phyloP scores from a whole-genome alignment of 2,113 vertebrate genomes.

The Noturus placidus region DNA sequence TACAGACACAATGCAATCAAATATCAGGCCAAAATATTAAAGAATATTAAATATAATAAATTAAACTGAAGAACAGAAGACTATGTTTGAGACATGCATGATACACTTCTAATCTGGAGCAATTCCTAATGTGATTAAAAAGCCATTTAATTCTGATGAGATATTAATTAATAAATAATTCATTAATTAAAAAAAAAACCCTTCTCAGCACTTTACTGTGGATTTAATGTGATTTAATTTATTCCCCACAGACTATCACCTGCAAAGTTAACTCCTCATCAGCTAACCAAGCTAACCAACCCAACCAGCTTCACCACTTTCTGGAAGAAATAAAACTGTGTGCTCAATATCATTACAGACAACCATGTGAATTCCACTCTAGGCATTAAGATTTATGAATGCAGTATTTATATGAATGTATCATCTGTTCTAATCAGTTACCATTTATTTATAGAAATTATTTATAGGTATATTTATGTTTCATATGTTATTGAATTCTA shows the following conservation, averaged over 20 bases:
- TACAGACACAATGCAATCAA: background rate
- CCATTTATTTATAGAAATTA: background rate
- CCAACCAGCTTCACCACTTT: background rate
- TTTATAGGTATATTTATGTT: background rate
- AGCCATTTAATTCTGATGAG: background rate
- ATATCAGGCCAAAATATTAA: background rate
- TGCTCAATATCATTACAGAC: background rate
- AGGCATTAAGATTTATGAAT: background rate
- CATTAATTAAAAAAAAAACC: too few species aligned
- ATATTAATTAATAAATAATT: background rate
- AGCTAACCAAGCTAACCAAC: accelerated
- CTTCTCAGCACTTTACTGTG: background rate
- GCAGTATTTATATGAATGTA: background rate
- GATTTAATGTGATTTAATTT: background rate
- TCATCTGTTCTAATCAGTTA: background rate
- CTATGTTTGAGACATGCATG: background rate
- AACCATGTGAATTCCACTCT: too few species aligned
- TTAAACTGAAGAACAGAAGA: background rate
- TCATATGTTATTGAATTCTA: background rate
- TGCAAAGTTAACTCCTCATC: background rate
- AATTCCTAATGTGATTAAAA: background rate
- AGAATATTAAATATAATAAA: background rate
- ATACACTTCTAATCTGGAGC: background rate
- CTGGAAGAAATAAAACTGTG: background rate
- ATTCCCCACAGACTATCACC: background rate